Evolutionary conservation across 2,888 invertebrate genomes (phyloP).

Genomic region (Anticlea derivata): DNA sequence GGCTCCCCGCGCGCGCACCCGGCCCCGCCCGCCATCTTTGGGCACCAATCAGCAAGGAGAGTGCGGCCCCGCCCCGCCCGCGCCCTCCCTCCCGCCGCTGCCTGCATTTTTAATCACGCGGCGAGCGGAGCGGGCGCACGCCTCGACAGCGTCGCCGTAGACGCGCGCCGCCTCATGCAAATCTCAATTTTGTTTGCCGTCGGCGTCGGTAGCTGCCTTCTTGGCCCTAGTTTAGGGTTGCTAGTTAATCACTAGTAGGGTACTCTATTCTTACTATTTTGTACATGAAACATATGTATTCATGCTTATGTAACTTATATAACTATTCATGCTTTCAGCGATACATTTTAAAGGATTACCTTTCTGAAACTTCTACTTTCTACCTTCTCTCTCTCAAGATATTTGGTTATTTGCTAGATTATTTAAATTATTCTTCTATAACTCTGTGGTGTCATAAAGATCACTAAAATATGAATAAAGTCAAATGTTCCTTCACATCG

Average conservation of each 20-base stretch:
- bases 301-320: no score
- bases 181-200: conserved; percentile 80
- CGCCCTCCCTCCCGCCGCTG: conserved; percentile 68
- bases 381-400: neutral
- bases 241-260: conserved; percentile 51
- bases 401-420: no score
- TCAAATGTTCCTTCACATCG: conserved; percentile 40
- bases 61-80: conserved; percentile 66
- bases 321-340: conserved; percentile 4
- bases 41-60: conserved; percentile 51
- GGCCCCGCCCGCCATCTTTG: conserved; percentile 50
- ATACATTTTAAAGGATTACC: neutral
- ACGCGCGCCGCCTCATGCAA: conserved; percentile 73
- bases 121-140: conserved; percentile 72
- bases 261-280: conserved; percentile 32
- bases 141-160: conserved; percentile 49
- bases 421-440: no score
- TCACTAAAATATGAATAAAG: conserved; percentile 19
- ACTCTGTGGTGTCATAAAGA: neutral
- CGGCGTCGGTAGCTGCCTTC: conserved; percentile 76
- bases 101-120: conserved; percentile 82
- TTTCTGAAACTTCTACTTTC: no score
- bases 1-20: conserved; percentile 55
- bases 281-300: no score
- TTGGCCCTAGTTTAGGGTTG: conserved; percentile 66